phyloP scores from a whole-genome alignment of 1,140 invertebrate species.

The Drosophila arizonae region DNA sequence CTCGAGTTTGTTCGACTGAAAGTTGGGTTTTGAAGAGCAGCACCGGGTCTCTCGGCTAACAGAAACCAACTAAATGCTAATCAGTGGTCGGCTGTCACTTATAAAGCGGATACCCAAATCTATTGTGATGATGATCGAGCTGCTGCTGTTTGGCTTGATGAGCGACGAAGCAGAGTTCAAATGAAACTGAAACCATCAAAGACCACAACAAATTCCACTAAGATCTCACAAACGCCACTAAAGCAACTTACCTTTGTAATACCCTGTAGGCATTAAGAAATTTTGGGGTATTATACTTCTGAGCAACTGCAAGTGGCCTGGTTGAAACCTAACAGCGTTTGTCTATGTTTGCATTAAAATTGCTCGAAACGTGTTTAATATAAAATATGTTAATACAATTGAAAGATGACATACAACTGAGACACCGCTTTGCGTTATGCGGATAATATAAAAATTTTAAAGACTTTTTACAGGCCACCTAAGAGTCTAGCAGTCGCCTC shows the following conservation, averaged over 20 bases:
- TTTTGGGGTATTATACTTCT: background rate
- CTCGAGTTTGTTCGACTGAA: conserved; percentile 1
- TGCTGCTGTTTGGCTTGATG: conserved; percentile 22
- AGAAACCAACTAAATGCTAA: conserved; percentile 81
- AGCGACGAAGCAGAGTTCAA: conserved; percentile 58
- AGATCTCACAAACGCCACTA: conserved; percentile 22
- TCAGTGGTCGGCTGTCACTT: conserved; percentile 68
- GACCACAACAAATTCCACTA: conserved; percentile 45
- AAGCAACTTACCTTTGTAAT: conserved; percentile 29
- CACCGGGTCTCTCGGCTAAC: conserved; percentile 68
- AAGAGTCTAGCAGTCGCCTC: background rate
- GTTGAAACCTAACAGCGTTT: too few relatives aligned
- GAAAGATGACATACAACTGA: too few relatives aligned
- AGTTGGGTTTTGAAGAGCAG: background rate
- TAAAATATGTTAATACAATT: too few relatives aligned
- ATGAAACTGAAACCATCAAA: conserved; percentile 63
- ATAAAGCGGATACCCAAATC: conserved; percentile 44
- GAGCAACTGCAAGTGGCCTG: background rate
- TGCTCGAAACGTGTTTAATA: too few relatives aligned
- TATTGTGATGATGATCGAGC: conserved; percentile 30
- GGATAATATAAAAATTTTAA: too few relatives aligned
- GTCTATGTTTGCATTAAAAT: background rate
- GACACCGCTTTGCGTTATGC: background rate
- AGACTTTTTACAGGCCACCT: background rate
- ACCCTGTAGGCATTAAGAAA: background rate